A percentile compares a stretch with the other conserved stretches of the same genome.
Evolutionary conservation across 2,888 invertebrate species (phyloP).

Genomic region (Tuta absoluta): DNA sequence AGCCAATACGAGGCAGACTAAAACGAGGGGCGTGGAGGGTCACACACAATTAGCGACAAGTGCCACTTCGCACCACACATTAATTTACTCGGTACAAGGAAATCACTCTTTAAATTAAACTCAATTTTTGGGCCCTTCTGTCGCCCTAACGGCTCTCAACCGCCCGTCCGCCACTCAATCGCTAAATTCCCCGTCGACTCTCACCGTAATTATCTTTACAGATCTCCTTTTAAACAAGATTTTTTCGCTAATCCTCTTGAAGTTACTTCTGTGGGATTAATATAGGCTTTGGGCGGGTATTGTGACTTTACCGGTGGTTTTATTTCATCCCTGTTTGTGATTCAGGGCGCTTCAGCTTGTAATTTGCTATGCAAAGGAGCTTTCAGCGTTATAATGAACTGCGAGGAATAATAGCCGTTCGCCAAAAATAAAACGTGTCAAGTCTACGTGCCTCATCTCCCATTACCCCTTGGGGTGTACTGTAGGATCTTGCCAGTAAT

Average conservation of each 20-base stretch:
- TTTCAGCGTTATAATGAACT: conserved; percentile 29
- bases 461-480: conserved; percentile 17
- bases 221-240: conserved; percentile 36
- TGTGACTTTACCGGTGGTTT: background rate
- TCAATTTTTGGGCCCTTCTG: conserved; percentile 56
- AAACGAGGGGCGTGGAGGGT: conserved; percentile 41
- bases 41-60: conserved; percentile 71
- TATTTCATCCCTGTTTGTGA: conserved; percentile 27
- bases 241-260: conserved; percentile 41
- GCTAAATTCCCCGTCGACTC: conserved; percentile 57
- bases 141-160: conserved; percentile 26
- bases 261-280: conserved; percentile 31
- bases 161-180: conserved; percentile 38
- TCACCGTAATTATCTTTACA: conserved; percentile 52
- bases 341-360: conserved; percentile 26
- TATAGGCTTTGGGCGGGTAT: conserved; percentile 24
- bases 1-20: conserved; percentile 8
- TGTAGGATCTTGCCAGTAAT: background rate
- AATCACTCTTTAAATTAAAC: conserved; percentile 66
- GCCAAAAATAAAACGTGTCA: conserved; percentile 29
- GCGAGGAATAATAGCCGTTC: conserved; percentile 26
- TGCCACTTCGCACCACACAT: conserved; percentile 58
- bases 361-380: conserved; percentile 33
- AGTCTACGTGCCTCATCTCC: conserved; percentile 24
- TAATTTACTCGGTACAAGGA: conserved; percentile 61